A percentile compares a stretch with the other conserved stretches of the same genome.
phyloP scores from a whole-genome alignment of 2,797 vertebrate species.

The Bucorvus abyssinicus region DNA sequence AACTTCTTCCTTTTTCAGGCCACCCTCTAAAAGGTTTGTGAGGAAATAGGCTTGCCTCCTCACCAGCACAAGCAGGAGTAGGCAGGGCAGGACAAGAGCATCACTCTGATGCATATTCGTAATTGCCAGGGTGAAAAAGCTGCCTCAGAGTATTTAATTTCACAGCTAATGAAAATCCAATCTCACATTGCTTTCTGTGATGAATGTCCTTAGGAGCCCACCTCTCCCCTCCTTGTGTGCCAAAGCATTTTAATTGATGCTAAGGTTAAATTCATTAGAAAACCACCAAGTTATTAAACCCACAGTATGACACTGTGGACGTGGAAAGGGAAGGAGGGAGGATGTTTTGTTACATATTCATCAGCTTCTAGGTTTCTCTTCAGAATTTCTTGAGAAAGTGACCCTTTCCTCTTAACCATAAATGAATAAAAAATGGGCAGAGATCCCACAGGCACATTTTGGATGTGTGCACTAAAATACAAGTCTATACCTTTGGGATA shows the following conservation, averaged over 20 bases:
- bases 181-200: not conserved
- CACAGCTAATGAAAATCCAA: conserved; percentile 26
- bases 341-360: not conserved
- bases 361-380: not conserved
- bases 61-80: not conserved
- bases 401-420: not conserved
- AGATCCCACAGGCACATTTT: not conserved
- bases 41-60: not conserved
- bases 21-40: not conserved
- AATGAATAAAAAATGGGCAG: not conserved
- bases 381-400: not conserved
- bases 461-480: not conserved
- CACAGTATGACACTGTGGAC: not conserved
- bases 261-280: conserved; percentile 24
- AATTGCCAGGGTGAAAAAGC: conserved; percentile 14
- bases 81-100: not conserved
- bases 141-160: conserved; percentile 27
- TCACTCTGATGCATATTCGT: not conserved
- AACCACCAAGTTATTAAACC: not conserved
- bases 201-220: not conserved
- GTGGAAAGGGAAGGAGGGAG: not conserved
- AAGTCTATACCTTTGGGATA: not conserved
- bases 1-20: not conserved
- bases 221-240: not conserved
- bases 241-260: conserved; percentile 3